phyloP scores from a whole-genome alignment of 2,888 invertebrate species.

The Smittia sp. region DNA sequence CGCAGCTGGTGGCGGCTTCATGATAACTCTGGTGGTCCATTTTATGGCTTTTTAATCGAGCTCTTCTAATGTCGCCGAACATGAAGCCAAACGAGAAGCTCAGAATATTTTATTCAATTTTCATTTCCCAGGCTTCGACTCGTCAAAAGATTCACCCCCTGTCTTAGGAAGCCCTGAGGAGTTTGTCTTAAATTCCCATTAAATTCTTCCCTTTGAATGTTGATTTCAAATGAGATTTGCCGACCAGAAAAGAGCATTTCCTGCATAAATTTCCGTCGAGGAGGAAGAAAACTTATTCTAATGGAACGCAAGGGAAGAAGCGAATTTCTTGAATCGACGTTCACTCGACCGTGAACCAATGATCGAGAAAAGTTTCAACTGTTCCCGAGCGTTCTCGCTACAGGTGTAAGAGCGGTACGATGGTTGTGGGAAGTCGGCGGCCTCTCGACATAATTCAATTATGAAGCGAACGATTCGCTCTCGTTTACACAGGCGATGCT shows the following conservation, averaged over 20 bases:
- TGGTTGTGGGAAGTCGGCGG: slow-evolving; percentile 12
- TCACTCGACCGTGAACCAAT: slow-evolving; percentile 28
- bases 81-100: not conserved
- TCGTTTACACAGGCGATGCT: not conserved
- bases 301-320: slow-evolving; percentile 21
- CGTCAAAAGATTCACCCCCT: slow-evolving; percentile 1
- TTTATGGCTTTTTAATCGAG: not conserved
- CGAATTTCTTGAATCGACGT: not conserved
- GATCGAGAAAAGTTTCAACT: not conserved
- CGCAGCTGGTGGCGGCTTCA: too few species aligned
- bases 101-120: not conserved
- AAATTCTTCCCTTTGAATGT: not conserved
- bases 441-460: slow-evolving; percentile 26
- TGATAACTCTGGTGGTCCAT: not conserved
- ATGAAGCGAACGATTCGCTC: not conserved
- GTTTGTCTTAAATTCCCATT: not conserved
- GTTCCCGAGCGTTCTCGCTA: not conserved
- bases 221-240: slow-evolving; percentile 9
- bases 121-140: not conserved
- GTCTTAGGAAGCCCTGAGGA: too few species aligned
- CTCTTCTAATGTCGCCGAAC: too few species aligned
- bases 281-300: slow-evolving; percentile 24
- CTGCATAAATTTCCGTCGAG: slow-evolving; percentile 15
- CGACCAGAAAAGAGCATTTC: slow-evolving; percentile 20
- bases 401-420: not conserved